phyloP scores from a whole-genome alignment of 2,113 vertebrate species.

The Gadus chalcogrammus region DNA sequence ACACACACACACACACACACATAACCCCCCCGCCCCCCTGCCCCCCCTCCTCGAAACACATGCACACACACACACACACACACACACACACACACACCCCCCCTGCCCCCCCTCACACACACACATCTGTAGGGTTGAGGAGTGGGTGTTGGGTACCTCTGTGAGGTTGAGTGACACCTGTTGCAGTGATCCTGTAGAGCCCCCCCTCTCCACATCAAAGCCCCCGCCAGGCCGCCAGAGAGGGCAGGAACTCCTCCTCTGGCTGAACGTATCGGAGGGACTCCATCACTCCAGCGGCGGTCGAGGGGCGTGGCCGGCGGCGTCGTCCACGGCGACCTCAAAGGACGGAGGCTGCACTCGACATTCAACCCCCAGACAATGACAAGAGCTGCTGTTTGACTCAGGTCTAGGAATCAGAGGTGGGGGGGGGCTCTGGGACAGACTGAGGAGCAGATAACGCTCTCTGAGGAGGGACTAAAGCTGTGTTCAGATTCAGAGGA shows the following conservation, averaged over 20 bases:
- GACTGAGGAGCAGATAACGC: conserved; percentile 13
- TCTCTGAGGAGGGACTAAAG: conserved; percentile 43
- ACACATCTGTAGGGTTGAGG: not conserved
- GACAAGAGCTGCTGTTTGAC: conserved; percentile 75
- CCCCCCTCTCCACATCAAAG: conserved; percentile 20
- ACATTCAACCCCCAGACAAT: conserved; percentile 59
- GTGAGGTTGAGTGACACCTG: conserved; percentile 43
- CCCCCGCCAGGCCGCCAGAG: conserved; percentile 39
- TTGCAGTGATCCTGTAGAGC: conserved; percentile 34
- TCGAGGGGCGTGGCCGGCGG: not conserved
- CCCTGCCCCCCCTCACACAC: not conserved
- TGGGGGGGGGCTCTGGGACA: conserved; percentile 29
- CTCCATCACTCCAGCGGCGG: conserved; percentile 41
- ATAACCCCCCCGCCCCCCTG: too few species aligned
- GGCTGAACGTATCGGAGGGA: conserved; percentile 45
- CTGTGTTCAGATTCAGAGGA: conserved; percentile 71
- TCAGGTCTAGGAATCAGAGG: conserved; percentile 57
- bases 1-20: not conserved
- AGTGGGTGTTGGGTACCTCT: conserved; percentile 27
- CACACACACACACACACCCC: too few species aligned
- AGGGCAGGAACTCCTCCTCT: conserved; percentile 52
- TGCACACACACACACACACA: too few species aligned
- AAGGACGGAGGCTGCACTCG: conserved; percentile 41
- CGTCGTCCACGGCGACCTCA: conserved; percentile 32
- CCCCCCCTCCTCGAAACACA: too few species aligned